Evolutionary conservation across 2,113 vertebrate species (phyloP).

Genomic region (Mesoclemmys tuberculata): DNA sequence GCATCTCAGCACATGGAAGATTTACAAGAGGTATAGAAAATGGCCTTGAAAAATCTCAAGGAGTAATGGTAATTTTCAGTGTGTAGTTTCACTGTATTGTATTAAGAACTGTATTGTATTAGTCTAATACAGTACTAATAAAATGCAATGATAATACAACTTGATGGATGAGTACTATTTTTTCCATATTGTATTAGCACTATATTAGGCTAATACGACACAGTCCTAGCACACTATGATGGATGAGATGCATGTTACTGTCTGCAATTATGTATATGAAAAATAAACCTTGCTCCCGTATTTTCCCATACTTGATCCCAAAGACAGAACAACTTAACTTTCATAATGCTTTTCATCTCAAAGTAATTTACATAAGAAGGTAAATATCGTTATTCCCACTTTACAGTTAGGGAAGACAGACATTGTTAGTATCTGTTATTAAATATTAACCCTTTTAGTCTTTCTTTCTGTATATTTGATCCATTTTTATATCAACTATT

Average conservation of each 20-base stretch:
- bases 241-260: slow-evolving; percentile 59
- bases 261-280: slow-evolving; percentile 42
- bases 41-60: slow-evolving; percentile 46
- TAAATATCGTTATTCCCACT: no score
- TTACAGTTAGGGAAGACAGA: no score
- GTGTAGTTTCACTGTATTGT: slow-evolving; percentile 49
- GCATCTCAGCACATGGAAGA: slow-evolving; percentile 44
- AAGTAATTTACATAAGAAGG: not conserved
- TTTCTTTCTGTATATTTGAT: not conserved
- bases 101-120: slow-evolving; percentile 69
- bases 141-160: slow-evolving; percentile 58
- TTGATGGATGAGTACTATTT: slow-evolving; percentile 73
- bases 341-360: not conserved
- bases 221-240: slow-evolving; percentile 61
- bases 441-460: not conserved
- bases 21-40: slow-evolving; percentile 53
- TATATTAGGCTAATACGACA: slow-evolving; percentile 59
- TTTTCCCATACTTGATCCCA: slow-evolving; percentile 18
- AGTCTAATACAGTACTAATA: slow-evolving; percentile 57
- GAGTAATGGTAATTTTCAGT: slow-evolving; percentile 61
- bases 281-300: slow-evolving; percentile 9
- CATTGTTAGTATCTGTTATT: no score
- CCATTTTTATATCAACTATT: not conserved
- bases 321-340: not conserved
- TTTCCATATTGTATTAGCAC: slow-evolving; percentile 67